Base-by-base conservation (phyloP, 1,140 invertebrate species). In the Acromyrmex heyeri region DNA sequence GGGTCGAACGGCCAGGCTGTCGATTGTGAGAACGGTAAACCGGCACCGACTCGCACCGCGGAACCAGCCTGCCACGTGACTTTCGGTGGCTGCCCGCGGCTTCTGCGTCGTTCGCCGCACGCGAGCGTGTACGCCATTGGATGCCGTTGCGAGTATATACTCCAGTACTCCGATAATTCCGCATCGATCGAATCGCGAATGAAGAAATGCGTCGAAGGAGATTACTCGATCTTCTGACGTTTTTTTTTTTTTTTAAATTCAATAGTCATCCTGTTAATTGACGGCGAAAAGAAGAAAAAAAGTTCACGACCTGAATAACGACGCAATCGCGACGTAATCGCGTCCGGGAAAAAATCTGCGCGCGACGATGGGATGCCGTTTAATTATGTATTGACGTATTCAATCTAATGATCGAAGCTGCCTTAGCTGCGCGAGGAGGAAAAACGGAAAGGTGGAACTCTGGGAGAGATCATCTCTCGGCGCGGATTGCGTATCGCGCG, bases 21-120 rank as follows among this genome's bases (percentile, higher is more conserved):
- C 77, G 76, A 78, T 86, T 82, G 88, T 59, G 75, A 81, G 76
- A 90, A 86, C 72, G 57, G 70, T 82, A 50, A 85, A 62, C 77
- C 34, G 64, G 38, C 53, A 87, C 21, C 57, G 82, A 50, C 44
- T 62, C 44, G 67, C 62, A 62, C 44, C 77, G 24, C 81, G 73
- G 12, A 73, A 59, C 67, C 73, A 69, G 79, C 62, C 53, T 65
- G 75, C 69, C 88, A 90, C 88, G 89, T 90, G 89, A 90, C 86
- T 77, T 44, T 73, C 27, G 72, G 50, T 62, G 14, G 50, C 16
- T 61, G 38, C 30, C 53, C 53, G 10, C 44, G 69, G 34, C 77
- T 89, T 78, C 73, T 90, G 48, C 77, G 53, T 73, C 85, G 57
- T 62, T 62, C 21, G 69, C 27, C 14, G 24, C 79, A 21, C 16